phyloP scores from a whole-genome alignment of 2,113 vertebrate species.

The Progne subis region DNA sequence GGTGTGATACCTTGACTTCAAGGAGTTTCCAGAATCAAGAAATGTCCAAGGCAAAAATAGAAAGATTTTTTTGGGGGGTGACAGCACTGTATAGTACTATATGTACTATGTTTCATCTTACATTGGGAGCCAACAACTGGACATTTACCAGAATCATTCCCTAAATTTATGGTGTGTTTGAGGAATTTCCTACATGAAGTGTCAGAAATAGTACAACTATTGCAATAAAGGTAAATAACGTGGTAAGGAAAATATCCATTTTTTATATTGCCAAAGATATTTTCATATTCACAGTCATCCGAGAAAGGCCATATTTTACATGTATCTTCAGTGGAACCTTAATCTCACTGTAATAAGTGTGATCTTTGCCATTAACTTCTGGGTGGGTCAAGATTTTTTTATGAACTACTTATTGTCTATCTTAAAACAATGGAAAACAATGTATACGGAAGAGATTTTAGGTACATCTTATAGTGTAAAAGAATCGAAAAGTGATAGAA shows the following conservation, averaged over 20 bases:
- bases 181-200: constrained; percentile 2
- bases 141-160: not conserved
- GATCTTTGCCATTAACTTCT: not conserved
- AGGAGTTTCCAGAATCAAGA: constrained; percentile 3
- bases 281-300: constrained; percentile 3
- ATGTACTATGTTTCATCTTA: not conserved
- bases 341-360: not conserved
- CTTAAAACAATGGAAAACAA: not conserved
- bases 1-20: not conserved
- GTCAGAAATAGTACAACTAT: not conserved
- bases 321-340: not conserved
- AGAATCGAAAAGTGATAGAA: not conserved
- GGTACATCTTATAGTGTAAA: not conserved
- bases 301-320: not conserved
- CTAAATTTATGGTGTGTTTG: constrained; percentile 29
- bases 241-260: not conserved
- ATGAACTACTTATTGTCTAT: not conserved
- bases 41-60: not conserved
- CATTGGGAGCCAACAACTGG: not conserved
- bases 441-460: not conserved
- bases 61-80: not conserved
- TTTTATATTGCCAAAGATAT: not conserved
- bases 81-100: not conserved
- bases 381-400: not conserved
- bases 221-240: constrained; percentile 2